Percentiles rank a stretch among this genome's conserved stretches.
Evolutionary conservation across 2,797 vertebrate species (phyloP).

Genomic region (Pogonophryne albipinna): DNA sequence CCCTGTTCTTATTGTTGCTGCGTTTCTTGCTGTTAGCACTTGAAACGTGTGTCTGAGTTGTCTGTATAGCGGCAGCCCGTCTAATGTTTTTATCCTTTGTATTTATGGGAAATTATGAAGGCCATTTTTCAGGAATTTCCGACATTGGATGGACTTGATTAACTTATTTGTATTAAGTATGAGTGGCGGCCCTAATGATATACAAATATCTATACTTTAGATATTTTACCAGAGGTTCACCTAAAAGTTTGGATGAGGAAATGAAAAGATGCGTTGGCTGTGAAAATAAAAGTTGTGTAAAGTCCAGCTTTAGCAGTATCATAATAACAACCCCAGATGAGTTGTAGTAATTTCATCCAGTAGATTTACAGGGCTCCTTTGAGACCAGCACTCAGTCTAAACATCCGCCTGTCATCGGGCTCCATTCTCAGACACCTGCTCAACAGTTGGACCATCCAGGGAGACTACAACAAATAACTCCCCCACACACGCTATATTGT

Average conservation of each 20-base stretch:
- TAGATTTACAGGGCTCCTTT: constrained; percentile 37
- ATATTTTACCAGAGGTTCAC: constrained; percentile 13
- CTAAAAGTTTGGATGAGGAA: constrained; percentile 5
- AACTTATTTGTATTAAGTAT: not conserved
- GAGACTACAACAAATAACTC: not conserved
- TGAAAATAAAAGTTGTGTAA: constrained; percentile 14
- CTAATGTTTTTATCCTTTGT: not conserved
- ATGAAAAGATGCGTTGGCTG: not conserved
- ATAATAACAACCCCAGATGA: constrained; percentile 51
- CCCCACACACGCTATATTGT: not conserved
- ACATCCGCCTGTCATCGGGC: constrained; percentile 65
- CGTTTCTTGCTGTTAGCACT: not conserved
- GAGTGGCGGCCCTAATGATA: not conserved
- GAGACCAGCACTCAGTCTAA: constrained; percentile 54
- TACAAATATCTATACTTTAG: not conserved
- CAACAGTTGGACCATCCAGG: constrained; percentile 50
- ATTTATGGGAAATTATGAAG: too few relatives aligned
- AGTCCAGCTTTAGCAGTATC: constrained; percentile 19
- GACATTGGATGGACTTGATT: too few relatives aligned
- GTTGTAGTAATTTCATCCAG: constrained; percentile 40
- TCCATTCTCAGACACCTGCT: constrained; percentile 66
- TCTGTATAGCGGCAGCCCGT: not conserved
- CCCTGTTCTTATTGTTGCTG: not conserved
- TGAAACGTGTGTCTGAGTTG: not conserved
- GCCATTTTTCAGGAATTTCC: too few relatives aligned